Evolutionary conservation across 1,140 invertebrate genomes (phyloP), one percentile per base, ranked within the genome.

Genomic region (Cyclargus thomasi): DNA sequence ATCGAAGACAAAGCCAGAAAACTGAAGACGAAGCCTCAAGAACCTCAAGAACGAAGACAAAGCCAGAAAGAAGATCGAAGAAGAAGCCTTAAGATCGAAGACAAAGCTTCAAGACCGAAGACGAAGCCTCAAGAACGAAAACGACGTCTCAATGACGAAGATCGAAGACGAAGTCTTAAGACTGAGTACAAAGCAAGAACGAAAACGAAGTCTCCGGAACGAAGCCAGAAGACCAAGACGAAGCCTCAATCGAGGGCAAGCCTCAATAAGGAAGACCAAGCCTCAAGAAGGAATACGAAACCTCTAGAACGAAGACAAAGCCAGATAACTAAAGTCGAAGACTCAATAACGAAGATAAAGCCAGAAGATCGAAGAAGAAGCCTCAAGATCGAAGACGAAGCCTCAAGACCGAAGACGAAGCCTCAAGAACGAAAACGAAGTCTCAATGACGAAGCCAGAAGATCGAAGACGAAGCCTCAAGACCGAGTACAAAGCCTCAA

Each of bases 381-480:
- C 65, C 23, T 20, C 65, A 64, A 69, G 39, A 67, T 53, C 35
- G 62, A 69, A 55, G 67, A n/a, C 53, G 17, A 21, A 62, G 55
- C 62, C 64, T 16, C 53, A 67, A 72, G 69, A 70, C 35, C 10
- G 57, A 65, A 66, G 35, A 55, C 47, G 29, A 21, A 21, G 35
- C 53, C 39, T 53, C 68, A 75, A 68, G 70, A 75, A n/a, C 17
- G 53, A 65, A 64, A 57, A 22, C 18, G 47, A 70, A 68, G 67
- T 57, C 17, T 22, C 53, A 75, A n/a, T n/a, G n/a, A 22, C 18
- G 47, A 70, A 68, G 67, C 63, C 17, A 17, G 53, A 75, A 69
- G 67, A 71, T 11, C 17, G 63, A 70, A 68, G 67, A 71, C 17
- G 20, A 53, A 70, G 67, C 36, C 36, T 62, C 20, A 70, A 71